Conservation (phyloP, 2,888 invertebrate genomes). For the Drosophila atripex region DNA sequence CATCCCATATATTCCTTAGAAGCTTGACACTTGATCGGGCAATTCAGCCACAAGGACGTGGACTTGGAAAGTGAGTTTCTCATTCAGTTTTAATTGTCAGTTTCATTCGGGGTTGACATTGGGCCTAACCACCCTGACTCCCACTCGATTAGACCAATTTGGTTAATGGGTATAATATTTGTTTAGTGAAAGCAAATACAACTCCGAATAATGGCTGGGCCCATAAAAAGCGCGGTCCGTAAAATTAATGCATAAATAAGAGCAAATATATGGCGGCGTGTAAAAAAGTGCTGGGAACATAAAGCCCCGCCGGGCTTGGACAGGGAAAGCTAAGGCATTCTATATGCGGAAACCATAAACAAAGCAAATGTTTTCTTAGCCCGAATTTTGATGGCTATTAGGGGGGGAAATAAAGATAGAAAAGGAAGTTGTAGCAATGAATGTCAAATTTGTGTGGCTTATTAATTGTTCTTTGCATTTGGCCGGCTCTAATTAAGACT, state of each 20-base stretch:
- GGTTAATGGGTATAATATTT: constrained; percentile 78
- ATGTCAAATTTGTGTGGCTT: constrained; percentile 74
- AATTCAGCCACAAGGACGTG: neutral
- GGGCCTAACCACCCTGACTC: neutral
- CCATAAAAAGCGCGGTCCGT: constrained; percentile 68
- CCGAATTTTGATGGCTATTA: constrained; percentile 19
- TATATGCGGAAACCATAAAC: constrained; percentile 28
- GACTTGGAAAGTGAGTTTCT: constrained; percentile 13
- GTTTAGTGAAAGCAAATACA: constrained; percentile 73
- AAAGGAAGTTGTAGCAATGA: constrained; percentile 55
- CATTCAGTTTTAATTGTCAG: constrained; percentile 45
- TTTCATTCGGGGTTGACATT: constrained; percentile 62
- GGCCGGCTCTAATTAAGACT: constrained; percentile 67
- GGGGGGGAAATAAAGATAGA: constrained; percentile 6
- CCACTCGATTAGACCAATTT: constrained; percentile 63
- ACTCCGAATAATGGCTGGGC: constrained; percentile 64
- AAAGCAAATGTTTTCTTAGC: constrained; percentile 40
- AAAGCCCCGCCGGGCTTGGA: constrained; percentile 6
- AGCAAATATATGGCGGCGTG: constrained; percentile 75
- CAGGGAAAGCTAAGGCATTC: constrained; percentile 18
- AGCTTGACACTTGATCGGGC: too few relatives aligned
- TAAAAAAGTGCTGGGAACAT: constrained; percentile 46
- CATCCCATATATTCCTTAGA: too few relatives aligned
- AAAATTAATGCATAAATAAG: constrained; percentile 78
- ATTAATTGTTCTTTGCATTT: constrained; percentile 70